Evolutionary conservation across 2,113 vertebrate species (phyloP), one percentile per base, ranked within the genome.

Genomic region (Toxotes jaculatrix): DNA sequence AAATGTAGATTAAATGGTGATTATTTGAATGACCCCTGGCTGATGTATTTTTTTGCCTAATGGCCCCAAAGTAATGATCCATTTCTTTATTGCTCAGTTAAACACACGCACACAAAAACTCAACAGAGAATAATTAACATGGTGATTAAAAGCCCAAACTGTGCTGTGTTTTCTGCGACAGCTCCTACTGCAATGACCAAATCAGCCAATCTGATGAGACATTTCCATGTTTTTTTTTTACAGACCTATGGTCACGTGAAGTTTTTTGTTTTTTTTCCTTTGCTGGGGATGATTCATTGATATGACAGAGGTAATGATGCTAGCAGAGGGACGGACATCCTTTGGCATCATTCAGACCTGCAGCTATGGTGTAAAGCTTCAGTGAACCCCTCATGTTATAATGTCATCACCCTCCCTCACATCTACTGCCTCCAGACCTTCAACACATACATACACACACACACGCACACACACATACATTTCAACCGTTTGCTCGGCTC

Each of bases 251-350:
- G 38, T 68, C 68, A 73, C 47, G 51, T 36, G 59, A 42, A 60
- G 77, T 56, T 81, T 83, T 70, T 77, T 19, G 57, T 59, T 23
- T 53, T 62, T 23, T 21, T 56, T 53, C 21, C 45, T 14, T 34
- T 13, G 23, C 38, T 21, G 67, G 34, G 76, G 38, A 62, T 84
- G 80, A 89, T 88, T 86, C 76, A 87, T 76, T 60, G 87, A 83
- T 61, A 83, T 70, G 84, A 89, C 81, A 79, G 73, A 85, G 45
- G 70, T 90, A 92, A 93, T 89, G 91, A 83, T 73, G 87, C 82
- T 56, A 51, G 55, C 7, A 74, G 61, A 80, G 56, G 56, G 59
- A 64, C 73, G 38, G 45, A 74, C n/a, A 59, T 77, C 47, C 65
- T 67, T 43, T 75, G 80, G 82, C 67, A 57, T n/a, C 64, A 61